Evolutionary conservation across 2,113 vertebrate genomes (phyloP).

Genomic region (Cygnus buccinator): DNA sequence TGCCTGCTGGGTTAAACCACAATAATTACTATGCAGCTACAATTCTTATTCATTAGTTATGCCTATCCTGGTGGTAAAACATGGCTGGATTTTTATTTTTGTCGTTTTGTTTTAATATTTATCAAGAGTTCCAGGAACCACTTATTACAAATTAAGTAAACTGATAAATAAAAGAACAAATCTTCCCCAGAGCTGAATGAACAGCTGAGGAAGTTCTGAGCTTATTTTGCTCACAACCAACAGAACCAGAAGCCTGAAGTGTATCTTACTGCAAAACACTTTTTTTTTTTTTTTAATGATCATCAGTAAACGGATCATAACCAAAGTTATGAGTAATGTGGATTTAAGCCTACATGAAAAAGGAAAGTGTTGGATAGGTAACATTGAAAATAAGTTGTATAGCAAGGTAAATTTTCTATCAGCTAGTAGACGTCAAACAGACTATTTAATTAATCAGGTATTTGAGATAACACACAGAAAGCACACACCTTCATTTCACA

Average conservation of each 20-base stretch:
- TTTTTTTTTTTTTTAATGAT: neutral
- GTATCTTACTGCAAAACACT: neutral
- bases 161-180: neutral
- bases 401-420: neutral
- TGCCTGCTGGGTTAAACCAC: neutral
- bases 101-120: neutral
- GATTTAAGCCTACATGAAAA: neutral
- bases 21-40: too few relatives aligned
- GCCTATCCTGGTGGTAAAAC: neutral
- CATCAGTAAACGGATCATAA: neutral
- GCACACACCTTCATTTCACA: slow-evolving; percentile 25
- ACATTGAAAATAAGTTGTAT: neutral
- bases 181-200: neutral
- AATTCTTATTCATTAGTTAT: neutral
- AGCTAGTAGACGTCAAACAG: neutral
- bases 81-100: neutral
- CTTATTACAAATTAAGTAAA: neutral
- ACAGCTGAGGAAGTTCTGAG: neutral
- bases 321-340: neutral
- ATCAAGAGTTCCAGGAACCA: neutral
- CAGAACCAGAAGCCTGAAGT: neutral
- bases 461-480: neutral
- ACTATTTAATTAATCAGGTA: neutral
- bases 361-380: neutral
- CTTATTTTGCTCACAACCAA: neutral